These are phyloP conservation scores for Daboia siamensis DNA, from an alignment of 2,113 vertebrate species.

Conservation along the genomic window DNA sequence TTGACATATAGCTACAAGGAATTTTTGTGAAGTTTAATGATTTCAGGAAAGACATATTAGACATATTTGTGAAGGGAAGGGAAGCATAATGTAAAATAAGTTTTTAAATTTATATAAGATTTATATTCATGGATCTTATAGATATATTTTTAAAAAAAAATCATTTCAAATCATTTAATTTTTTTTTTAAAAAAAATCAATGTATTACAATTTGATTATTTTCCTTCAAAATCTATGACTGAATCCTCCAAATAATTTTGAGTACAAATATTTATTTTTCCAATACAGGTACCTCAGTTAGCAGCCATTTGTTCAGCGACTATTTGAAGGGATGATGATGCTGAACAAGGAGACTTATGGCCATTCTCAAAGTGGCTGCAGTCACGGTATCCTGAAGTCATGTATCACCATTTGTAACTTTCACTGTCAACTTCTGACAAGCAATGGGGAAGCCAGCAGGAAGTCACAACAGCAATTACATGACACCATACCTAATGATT, in stretches of 20 bases:
- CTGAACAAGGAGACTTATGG: not conserved
- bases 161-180: not conserved
- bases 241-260: not conserved
- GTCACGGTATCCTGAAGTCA: not conserved
- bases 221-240: constrained; percentile 25
- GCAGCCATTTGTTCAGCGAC: not conserved
- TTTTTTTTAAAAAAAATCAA: not conserved
- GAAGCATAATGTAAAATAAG: not conserved
- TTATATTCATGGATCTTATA: not conserved
- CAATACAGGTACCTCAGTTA: not conserved
- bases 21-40: not conserved
- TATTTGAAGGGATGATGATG: not conserved
- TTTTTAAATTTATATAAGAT: not conserved
- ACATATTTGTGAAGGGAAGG: not conserved
- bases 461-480: not conserved
- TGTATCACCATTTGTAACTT: not conserved
- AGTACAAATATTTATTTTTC: constrained; percentile 1
- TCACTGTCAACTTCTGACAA: not conserved
- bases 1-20: not conserved
- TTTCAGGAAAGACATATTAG: not conserved
- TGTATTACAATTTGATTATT: constrained; percentile 54
- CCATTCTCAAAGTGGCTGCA: not conserved
- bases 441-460: not conserved
- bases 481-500: not conserved
- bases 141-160: not conserved